phyloP scores from a whole-genome alignment of 2,113 vertebrate genomes.

The Sebastes fasciatus region DNA sequence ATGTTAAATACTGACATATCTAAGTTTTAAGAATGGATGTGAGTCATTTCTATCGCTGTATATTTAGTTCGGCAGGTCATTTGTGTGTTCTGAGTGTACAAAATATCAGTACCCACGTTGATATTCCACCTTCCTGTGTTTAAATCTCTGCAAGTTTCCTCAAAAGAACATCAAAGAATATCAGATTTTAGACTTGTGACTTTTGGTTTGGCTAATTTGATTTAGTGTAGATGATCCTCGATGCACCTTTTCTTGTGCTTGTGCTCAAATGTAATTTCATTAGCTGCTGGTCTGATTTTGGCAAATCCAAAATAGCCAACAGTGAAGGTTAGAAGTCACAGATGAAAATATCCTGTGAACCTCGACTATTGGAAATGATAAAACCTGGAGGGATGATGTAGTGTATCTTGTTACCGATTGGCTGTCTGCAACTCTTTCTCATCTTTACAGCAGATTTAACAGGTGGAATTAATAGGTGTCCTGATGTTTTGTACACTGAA shows the following conservation, averaged over 20 bases:
- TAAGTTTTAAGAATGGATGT: constrained; percentile 37
- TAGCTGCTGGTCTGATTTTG: background rate
- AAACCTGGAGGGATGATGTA: background rate
- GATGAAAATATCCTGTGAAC: background rate
- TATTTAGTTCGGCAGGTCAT: constrained; percentile 8
- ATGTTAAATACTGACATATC: constrained; percentile 32
- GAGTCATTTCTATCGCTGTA: constrained; percentile 6
- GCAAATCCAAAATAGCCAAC: background rate
- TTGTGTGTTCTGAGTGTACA: constrained; percentile 47
- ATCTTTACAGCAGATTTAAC: background rate
- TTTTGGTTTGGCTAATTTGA: background rate
- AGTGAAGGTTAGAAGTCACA: background rate
- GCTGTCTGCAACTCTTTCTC: background rate
- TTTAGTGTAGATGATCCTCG: background rate
- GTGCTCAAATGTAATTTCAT: background rate
- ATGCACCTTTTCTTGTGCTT: background rate
- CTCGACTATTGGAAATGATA: background rate
- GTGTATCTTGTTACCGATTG: background rate
- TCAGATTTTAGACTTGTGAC: background rate
- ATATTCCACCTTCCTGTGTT: background rate
- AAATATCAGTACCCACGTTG: constrained; percentile 32
- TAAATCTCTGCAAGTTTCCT: too few species aligned
- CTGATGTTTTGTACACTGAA: constrained; percentile 52
- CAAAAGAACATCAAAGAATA: too few species aligned
- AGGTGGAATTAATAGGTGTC: constrained; percentile 1